A percentile compares a stretch with the other conserved stretches of the same genome.
Conservation (phyloP, 2,888 invertebrate species). For the Caenorhabditis parvicauda region DNA sequence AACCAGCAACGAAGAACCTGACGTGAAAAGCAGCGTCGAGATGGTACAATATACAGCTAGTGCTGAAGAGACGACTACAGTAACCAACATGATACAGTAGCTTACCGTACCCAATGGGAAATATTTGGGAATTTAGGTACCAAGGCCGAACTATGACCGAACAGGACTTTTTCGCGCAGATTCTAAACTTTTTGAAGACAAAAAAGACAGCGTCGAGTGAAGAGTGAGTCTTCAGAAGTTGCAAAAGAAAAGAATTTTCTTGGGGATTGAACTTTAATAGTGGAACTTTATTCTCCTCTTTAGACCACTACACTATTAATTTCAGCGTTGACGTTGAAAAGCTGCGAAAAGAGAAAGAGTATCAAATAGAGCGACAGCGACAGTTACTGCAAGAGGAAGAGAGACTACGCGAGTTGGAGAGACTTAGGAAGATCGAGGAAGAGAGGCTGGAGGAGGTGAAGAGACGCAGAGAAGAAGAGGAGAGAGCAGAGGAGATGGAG, state of each 20-base stretch:
- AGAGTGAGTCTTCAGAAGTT: too few relatives aligned
- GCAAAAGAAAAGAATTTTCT: too few relatives aligned
- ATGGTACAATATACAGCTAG: not conserved
- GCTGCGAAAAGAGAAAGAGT: slow-evolving; percentile 16
- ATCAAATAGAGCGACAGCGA: slow-evolving; percentile 22
- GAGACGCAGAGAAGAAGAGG: slow-evolving; percentile 14
- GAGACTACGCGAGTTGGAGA: slow-evolving; percentile 17
- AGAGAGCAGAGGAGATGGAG: slow-evolving; percentile 16
- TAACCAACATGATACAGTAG: slow-evolving; percentile 10
- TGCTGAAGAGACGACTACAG: slow-evolving; percentile 2
- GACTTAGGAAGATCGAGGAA: slow-evolving; percentile 20
- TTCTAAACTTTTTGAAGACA: slow-evolving; percentile 29
- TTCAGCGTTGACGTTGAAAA: too few relatives aligned
- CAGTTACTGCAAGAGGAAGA: slow-evolving; percentile 23
- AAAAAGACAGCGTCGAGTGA: slow-evolving; percentile 26
- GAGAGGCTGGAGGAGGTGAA: slow-evolving; percentile 16
- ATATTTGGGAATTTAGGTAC: slow-evolving; percentile 13
- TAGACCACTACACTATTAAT: too few relatives aligned
- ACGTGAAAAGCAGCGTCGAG: slow-evolving; percentile 3
- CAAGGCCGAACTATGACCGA: slow-evolving; percentile 38
- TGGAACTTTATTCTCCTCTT: too few relatives aligned
- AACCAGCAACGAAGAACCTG: slow-evolving; percentile 9
- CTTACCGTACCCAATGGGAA: not conserved
- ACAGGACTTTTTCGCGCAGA: slow-evolving; percentile 26
- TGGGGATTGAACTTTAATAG: too few relatives aligned